Evolutionary conservation across 2,888 invertebrate genomes (phyloP).

Genomic region (Zygogramma bicolorata): DNA sequence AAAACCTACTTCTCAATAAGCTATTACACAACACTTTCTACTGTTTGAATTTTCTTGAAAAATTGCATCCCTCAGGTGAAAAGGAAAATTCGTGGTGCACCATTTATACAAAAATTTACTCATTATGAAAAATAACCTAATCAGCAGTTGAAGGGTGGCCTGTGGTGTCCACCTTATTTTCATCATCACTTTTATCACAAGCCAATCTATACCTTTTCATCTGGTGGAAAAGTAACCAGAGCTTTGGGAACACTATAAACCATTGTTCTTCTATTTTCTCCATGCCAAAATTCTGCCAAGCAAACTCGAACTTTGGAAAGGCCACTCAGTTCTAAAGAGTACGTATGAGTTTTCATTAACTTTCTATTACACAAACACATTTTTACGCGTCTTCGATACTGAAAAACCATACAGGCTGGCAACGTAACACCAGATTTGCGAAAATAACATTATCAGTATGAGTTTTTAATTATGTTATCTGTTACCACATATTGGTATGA

Average conservation of each 20-base stretch:
- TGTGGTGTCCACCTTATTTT: too few relatives aligned
- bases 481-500: background rate
- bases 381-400: background rate
- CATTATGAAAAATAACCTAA: too few relatives aligned
- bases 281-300: slow-evolving; percentile 55
- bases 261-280: slow-evolving; percentile 55
- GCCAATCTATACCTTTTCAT: slow-evolving; percentile 51
- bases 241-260: slow-evolving; percentile 57
- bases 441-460: background rate
- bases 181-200: too few relatives aligned
- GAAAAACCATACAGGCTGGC: too few relatives aligned
- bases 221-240: slow-evolving; percentile 55
- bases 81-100: too few relatives aligned
- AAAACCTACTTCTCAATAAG: too few relatives aligned
- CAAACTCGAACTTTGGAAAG: slow-evolving; percentile 46
- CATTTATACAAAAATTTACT: too few relatives aligned
- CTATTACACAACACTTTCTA: too few relatives aligned
- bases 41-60: too few relatives aligned
- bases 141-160: too few relatives aligned
- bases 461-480: background rate
- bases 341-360: slow-evolving; percentile 29
- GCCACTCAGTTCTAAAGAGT: slow-evolving; percentile 33
- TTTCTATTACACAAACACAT: slow-evolving; percentile 36
- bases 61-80: too few relatives aligned
- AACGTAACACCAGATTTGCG: background rate